phyloP scores from a whole-genome alignment of 2,113 vertebrate genomes.

The Vireo altiloquus region DNA sequence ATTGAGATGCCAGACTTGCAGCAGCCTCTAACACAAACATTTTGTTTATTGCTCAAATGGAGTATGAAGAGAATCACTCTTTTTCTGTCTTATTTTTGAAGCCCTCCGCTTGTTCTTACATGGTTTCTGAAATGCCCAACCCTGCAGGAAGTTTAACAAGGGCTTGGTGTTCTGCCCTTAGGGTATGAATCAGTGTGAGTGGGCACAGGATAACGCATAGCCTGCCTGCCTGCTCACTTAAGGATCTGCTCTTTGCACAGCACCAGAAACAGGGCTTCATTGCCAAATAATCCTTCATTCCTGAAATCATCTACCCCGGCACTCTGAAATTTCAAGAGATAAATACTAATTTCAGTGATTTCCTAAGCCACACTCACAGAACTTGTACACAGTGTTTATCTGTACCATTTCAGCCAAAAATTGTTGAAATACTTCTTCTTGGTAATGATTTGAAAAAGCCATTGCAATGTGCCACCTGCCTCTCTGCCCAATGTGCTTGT shows the following conservation, averaged over 20 bases:
- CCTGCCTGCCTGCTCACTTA: conserved; percentile 5
- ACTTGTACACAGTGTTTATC: background rate
- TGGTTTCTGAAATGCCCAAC: background rate
- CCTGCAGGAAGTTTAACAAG: conserved; percentile 4
- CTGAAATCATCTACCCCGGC: conserved; percentile 27
- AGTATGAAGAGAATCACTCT: background rate
- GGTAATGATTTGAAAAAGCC: background rate
- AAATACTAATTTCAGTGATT: conserved; percentile 30
- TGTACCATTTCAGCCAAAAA: background rate
- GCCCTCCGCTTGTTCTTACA: background rate
- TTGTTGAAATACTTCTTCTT: background rate
- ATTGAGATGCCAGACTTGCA: background rate
- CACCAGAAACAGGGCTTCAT: background rate
- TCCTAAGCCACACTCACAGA: background rate
- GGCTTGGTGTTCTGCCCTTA: background rate
- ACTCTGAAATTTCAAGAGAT: conserved; percentile 26
- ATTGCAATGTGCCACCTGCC: background rate
- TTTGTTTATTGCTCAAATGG: background rate
- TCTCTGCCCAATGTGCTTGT: background rate
- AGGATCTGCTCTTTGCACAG: background rate
- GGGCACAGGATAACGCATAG: background rate
- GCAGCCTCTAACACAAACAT: background rate
- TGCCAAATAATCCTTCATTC: conserved; percentile 47
- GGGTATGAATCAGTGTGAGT: background rate
- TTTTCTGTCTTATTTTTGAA: background rate